Base-by-base conservation (phyloP, 2,797 vertebrate species). In the Myripristis murdjan region DNA sequence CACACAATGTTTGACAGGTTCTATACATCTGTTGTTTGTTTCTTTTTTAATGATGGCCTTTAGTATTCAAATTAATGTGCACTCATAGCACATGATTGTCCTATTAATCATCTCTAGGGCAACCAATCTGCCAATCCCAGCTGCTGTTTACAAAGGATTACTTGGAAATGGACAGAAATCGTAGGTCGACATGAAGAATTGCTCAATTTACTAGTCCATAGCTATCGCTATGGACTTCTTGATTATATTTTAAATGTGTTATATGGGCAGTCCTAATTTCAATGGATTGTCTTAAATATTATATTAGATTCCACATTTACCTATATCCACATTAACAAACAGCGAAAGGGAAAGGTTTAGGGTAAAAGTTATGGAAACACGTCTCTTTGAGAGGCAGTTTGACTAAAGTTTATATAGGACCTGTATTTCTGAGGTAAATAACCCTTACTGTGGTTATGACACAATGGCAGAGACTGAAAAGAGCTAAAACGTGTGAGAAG, bases 71-170 rank as follows among this genome's bases (percentile, higher is more conserved):
- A 70, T 70, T 26, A 16, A 35, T 46, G 72, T 39, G 46, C 62
- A 73, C 62, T 77, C 70, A 73, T 48, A 57, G 23, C 26, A 71
- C 44, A 69, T 62, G 39, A 81, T 78, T 70, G 58, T 60, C 75
- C 44, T 65, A 71, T 73, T 79, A 60, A 62, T 85, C 71, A 83
- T n/a, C 46, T 35, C 23, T 35, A 70, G 59, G 58, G 61, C 61
- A 82, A 53, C 65, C 74, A 83, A 77, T 86, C 85, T 82, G 78
- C 47, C 35, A 1, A 33, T 28, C 64, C 72, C 82, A 80, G 73
- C 81, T 82, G 81, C 56, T 70, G 22, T 75, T 81, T 70, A 79
- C 79, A 71, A 62, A 37, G 3, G 35, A 54, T 51, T 11, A 2
- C 41, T 63, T 41, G 28, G 14, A 75, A 78, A 85, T 78, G 41